Evolutionary conservation across 1,140 invertebrate species (phyloP).

Genomic region (Zeugodacus cucurbitae): DNA sequence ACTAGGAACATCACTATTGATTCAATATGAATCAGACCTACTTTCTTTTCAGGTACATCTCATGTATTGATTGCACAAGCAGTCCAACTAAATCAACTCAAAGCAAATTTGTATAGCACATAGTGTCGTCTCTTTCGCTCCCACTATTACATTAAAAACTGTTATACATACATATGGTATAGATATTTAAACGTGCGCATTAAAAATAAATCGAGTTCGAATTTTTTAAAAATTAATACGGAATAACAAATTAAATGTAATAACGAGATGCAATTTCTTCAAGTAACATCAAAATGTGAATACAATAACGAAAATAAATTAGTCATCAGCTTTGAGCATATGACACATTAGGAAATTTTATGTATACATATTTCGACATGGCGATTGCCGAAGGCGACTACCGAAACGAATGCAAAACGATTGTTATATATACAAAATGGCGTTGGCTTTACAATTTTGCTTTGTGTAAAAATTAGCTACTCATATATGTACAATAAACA

Average conservation of each 20-base stretch:
- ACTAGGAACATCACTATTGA: conserved; percentile 5
- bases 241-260: no score
- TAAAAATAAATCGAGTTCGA: no score
- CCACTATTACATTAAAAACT: neutral
- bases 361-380: neutral
- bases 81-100: neutral
- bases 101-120: neutral
- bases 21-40: conserved; percentile 34
- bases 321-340: neutral
- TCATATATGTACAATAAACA: neutral
- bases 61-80: neutral
- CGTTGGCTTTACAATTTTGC: neutral
- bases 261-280: no score
- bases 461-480: neutral
- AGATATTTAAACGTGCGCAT: no score
- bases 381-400: neutral
- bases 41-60: neutral
- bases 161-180: neutral
- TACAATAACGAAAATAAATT: neutral
- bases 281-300: neutral
- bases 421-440: neutral
- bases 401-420: neutral
- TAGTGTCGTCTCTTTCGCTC: neutral
- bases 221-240: no score
- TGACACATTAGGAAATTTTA: neutral